These are phyloP conservation scores for Tetragonula carbonaria DNA, from an alignment of 2,888 invertebrate species.

Conservation along the genomic window DNA sequence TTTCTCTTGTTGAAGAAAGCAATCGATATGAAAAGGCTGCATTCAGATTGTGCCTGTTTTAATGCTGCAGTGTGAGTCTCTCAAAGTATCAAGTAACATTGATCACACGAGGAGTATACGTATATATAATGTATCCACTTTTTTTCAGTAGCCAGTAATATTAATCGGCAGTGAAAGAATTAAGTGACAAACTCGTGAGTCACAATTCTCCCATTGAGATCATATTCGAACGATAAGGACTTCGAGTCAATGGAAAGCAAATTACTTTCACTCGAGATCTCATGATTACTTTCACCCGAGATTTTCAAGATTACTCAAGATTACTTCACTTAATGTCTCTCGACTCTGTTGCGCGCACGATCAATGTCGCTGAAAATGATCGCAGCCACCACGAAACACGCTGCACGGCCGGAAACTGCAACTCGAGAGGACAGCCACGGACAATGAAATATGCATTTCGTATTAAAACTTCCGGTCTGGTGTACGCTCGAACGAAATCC, in stretches of 20 bases:
- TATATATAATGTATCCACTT: no score
- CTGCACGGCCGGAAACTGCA: conserved; percentile 13
- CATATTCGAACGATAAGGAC: no score
- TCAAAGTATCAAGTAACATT: not conserved
- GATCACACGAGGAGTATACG: no score
- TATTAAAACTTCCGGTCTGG: conserved; percentile 45
- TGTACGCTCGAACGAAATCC: conserved; percentile 36
- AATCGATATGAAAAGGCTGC: not conserved
- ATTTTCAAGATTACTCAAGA: not conserved
- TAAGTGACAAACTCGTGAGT: no score
- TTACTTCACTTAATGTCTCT: not conserved
- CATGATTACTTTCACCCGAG: not conserved
- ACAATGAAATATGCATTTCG: conserved; percentile 47
- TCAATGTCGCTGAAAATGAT: conserved; percentile 1
- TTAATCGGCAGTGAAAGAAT: no score
- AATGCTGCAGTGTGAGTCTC: no score
- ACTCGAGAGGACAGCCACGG: conserved; percentile 9
- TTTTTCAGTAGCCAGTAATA: no score
- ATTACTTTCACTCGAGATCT: not conserved
- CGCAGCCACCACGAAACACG: not conserved
- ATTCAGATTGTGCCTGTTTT: not conserved
- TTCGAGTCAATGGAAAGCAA: not conserved
- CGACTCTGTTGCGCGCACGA: not conserved
- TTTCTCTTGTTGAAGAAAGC: not conserved
- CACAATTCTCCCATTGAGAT: no score